A percentile compares a stretch with the other conserved stretches of the same genome.
These are phyloP conservation scores for Leptopilina clavipes DNA, from an alignment of 1,140 invertebrate species.

Conservation along the genomic window DNA sequence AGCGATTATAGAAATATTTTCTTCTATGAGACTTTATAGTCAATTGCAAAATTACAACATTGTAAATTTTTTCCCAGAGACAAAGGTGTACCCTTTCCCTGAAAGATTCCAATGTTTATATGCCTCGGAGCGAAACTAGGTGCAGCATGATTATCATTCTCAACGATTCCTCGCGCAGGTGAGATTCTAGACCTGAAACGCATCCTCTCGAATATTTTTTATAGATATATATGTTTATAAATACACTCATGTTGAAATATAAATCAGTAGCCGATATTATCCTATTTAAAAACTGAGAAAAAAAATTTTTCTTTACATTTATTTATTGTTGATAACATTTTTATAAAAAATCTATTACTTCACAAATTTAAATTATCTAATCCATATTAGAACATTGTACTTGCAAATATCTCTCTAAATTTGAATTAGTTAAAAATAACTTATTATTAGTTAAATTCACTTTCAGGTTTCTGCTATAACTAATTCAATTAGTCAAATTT, in stretches of 20 bases:
- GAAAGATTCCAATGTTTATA: constrained; percentile 10
- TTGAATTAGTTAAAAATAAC: no score
- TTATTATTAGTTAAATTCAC: no score
- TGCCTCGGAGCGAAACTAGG: constrained; percentile 14
- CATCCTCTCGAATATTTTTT: neutral
- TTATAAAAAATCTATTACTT: no score
- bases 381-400: no score
- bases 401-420: no score
- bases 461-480: no score
- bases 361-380: no score
- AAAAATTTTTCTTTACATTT: no score
- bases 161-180: neutral
- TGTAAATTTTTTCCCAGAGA: constrained; percentile 5
- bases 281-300: no score
- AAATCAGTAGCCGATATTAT: no score
- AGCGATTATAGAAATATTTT: constrained; percentile 17
- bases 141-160: constrained; percentile 31
- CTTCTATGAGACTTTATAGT: neutral
- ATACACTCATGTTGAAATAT: neutral
- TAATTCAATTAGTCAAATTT: no score
- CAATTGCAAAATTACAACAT: constrained; percentile 11
- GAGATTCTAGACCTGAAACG: constrained; percentile 17
- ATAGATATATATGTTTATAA: constrained; percentile 40
- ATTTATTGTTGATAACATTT: no score
- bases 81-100: constrained; percentile 31